phyloP scores from a whole-genome alignment of 1,140 invertebrate species.

The Drosophila varians region DNA sequence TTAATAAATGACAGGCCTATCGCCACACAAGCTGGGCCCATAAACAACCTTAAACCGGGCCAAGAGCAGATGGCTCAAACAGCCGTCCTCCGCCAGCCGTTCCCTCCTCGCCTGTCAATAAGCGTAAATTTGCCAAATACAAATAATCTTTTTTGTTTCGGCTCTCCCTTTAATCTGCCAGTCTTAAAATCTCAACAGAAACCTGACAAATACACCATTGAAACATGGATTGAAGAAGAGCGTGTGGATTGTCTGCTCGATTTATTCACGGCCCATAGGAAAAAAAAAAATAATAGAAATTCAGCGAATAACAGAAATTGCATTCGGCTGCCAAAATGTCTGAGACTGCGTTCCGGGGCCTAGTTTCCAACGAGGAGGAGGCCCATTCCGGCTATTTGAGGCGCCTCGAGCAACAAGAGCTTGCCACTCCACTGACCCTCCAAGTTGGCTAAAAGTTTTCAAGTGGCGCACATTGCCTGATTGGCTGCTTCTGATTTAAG shows the following conservation, averaged over 20 bases:
- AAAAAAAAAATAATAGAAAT: background rate
- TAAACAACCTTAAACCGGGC: conserved; percentile 56
- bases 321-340: conserved; percentile 56
- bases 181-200: conserved; percentile 68
- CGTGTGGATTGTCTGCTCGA: conserved; percentile 2
- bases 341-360: conserved; percentile 39
- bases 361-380: conserved; percentile 46
- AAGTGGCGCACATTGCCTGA: conserved; percentile 70
- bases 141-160: conserved; percentile 61
- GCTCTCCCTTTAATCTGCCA: conserved; percentile 41
- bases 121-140: conserved; percentile 79
- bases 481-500: conserved; percentile 67
- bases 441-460: conserved; percentile 61
- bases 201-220: conserved; percentile 51
- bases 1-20: conserved; percentile 79
- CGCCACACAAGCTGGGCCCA: conserved; percentile 51
- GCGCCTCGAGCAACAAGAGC: conserved; percentile 9
- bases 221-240: conserved; percentile 8
- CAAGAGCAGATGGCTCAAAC: conserved; percentile 37
- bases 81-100: background rate
- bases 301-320: conserved; percentile 35
- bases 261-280: conserved; percentile 20
- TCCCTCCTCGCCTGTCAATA: conserved; percentile 45
- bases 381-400: conserved; percentile 5
- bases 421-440: conserved; percentile 34